Evolutionary conservation across 2,113 vertebrate species (phyloP), one percentile per base, ranked within the genome.

Genomic region (Pachyramphus minor): DNA sequence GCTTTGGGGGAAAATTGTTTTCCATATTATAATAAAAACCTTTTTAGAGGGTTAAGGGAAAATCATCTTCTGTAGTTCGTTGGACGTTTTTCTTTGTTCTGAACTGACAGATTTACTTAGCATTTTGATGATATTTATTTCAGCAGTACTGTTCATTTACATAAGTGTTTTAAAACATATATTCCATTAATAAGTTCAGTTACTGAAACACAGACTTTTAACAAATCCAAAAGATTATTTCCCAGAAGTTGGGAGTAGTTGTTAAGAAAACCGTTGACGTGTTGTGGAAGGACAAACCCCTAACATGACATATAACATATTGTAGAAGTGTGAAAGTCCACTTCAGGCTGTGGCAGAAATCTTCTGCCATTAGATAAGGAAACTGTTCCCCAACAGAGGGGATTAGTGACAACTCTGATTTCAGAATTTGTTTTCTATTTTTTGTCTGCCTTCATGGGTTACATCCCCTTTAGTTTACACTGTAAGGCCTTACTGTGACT

Each of bases 291-390:
- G 3, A 45, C 49, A 79, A 31, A 44, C 28, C 28, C 19, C 28
- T 8, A 17, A 14, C 8, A 4, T 2, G 12, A 44, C 63, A 28
- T 1, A 8, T 2, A 6, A 12, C 45, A 24, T 6, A 16, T 0
- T 69, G 71, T 28, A 79, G 25, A 44, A 74, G 20, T 8, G 19
- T 41, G 37, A 39, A 84, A 82, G 55, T 24, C 39, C 74, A 47
- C 66, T 4, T 27, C 9, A 19, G 77, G 52, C 56, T 55, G 44
- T 4, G 30, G n/a, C 39, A 84, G 42, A 64, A 87, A 39, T 53
- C 49, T 84, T 49, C 44, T 44, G 44, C 49, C 11, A 1, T 6
- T 8, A 27, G 15, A 47, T 17, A 17, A 71, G 81, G 44, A 33
- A 79, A 45, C 8, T 45, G 47, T 8, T 78, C 55, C 59, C 14